These are phyloP conservation scores for Deladenus siricidicola DNA, from an alignment of 2,888 invertebrate genomes.

Conservation along the genomic window DNA sequence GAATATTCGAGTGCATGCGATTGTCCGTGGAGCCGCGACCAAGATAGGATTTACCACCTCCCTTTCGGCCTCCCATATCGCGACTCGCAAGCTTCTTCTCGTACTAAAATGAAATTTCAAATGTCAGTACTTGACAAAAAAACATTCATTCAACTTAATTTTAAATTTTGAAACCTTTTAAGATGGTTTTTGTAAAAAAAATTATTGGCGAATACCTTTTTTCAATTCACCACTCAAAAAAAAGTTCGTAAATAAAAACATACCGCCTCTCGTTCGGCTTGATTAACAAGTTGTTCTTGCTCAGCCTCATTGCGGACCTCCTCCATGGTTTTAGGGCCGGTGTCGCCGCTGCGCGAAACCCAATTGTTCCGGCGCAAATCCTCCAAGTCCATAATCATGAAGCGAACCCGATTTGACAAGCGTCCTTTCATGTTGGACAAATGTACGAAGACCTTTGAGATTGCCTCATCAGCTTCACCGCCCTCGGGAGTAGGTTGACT, in stretches of 20 bases:
- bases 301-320: constrained; percentile 14
- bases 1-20: too few relatives aligned
- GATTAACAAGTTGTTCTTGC: constrained; percentile 14
- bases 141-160: not conserved
- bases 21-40: constrained; percentile 5
- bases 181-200: too few relatives aligned
- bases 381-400: constrained; percentile 18
- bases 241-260: not conserved
- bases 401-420: constrained; percentile 14
- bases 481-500: not conserved
- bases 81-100: not conserved
- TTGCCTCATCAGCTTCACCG: not conserved
- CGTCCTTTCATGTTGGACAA: constrained; percentile 9
- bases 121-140: not conserved
- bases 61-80: not conserved
- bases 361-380: constrained; percentile 18
- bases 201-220: too few relatives aligned
- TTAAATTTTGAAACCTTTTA: too few relatives aligned
- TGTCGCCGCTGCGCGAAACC: constrained; percentile 13
- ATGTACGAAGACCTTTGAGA: constrained; percentile 11
- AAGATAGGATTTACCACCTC: not conserved
- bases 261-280: constrained; percentile 11
- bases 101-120: not conserved
- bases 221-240: not conserved
- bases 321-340: constrained; percentile 61